These are phyloP conservation scores for Pasiphila rectangulata DNA, from an alignment of 2,888 invertebrate genomes.

Conservation along the genomic window DNA sequence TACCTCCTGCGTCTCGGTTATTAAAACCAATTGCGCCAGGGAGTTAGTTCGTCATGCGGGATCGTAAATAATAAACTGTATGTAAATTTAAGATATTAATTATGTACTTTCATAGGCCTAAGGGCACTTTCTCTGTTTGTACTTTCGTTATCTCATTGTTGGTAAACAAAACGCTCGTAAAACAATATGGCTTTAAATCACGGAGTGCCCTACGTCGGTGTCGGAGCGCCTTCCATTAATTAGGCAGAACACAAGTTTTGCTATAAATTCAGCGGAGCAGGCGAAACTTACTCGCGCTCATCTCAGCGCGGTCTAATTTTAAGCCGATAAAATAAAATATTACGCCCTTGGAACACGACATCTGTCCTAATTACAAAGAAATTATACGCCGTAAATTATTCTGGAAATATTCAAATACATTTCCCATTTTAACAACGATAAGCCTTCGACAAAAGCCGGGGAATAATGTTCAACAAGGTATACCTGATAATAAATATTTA, in stretches of 20 bases:
- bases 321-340: slow-evolving; percentile 78
- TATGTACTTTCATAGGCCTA: not conserved
- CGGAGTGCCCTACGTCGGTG: slow-evolving; percentile 58
- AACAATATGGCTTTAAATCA: slow-evolving; percentile 66
- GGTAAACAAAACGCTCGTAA: slow-evolving; percentile 48
- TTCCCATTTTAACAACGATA: slow-evolving; percentile 58
- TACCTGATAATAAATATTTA: slow-evolving; percentile 33
- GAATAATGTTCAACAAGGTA: slow-evolving; percentile 53
- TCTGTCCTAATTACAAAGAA: slow-evolving; percentile 68
- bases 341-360: slow-evolving; percentile 60
- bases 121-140: slow-evolving; percentile 2
- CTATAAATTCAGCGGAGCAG: slow-evolving; percentile 72
- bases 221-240: slow-evolving; percentile 75
- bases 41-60: slow-evolving; percentile 12
- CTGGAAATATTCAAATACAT: slow-evolving; percentile 57
- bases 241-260: slow-evolving; percentile 76
- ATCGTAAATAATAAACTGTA: slow-evolving; percentile 6
- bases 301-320: slow-evolving; percentile 66
- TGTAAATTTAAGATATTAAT: slow-evolving; percentile 9
- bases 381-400: slow-evolving; percentile 71
- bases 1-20: no score
- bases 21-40: no score
- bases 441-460: slow-evolving; percentile 62
- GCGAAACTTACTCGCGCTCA: slow-evolving; percentile 67
- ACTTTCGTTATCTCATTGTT: slow-evolving; percentile 28